Conservation (phyloP, 2,888 invertebrate genomes). For the Pedicia rivosa region DNA sequence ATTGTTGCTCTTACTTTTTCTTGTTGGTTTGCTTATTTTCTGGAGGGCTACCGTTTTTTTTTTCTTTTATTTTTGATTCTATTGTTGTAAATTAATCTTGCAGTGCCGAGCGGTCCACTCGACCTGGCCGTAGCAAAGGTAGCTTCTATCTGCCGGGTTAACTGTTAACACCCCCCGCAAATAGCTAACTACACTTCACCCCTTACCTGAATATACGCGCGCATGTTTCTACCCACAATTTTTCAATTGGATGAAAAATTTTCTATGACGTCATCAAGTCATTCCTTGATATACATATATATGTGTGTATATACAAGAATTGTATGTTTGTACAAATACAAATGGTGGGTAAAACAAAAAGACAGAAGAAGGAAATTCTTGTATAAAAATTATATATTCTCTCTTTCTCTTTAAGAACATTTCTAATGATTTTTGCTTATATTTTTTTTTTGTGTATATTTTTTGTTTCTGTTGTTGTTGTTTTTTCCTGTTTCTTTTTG, state of each 20-base stretch:
- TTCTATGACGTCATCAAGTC: conserved; percentile 10
- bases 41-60: conserved; percentile 4
- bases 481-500: too few species aligned
- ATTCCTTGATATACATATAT: neutral
- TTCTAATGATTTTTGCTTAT: too few species aligned
- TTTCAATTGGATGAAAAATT: conserved; percentile 11
- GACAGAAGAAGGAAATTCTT: too few species aligned
- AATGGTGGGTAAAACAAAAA: too few species aligned
- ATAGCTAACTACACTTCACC: neutral
- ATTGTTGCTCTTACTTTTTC: neutral
- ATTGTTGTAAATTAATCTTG: conserved; percentile 13
- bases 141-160: conserved; percentile 28
- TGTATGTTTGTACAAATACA: too few species aligned
- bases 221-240: conserved; percentile 11
- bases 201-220: conserved; percentile 5
- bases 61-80: neutral
- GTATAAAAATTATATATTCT: too few species aligned
- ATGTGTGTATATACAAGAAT: neutral
- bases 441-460: too few species aligned
- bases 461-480: too few species aligned
- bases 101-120: conserved; percentile 21
- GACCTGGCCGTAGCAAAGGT: conserved; percentile 34
- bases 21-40: neutral
- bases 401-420: too few species aligned
- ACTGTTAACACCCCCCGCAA: conserved; percentile 13